phyloP scores from a whole-genome alignment of 2,113 vertebrate species.

The Mobula hypostoma region DNA sequence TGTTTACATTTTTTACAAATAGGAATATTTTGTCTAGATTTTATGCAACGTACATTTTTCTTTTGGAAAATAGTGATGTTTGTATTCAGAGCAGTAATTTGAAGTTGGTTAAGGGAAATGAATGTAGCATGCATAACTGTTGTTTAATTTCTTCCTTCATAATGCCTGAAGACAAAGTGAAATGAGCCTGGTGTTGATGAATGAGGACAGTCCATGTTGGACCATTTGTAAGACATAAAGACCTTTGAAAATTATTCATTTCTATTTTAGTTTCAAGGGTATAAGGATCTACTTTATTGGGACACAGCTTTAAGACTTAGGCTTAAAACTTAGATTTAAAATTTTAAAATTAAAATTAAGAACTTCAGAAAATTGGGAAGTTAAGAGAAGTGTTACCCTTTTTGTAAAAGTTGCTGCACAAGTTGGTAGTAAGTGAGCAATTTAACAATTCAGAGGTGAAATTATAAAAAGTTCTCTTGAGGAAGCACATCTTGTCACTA shows the following conservation, averaged over 20 bases:
- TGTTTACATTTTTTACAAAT: not conserved
- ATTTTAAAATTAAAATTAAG: too few species aligned
- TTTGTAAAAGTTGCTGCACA: not conserved
- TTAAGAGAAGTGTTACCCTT: not conserved
- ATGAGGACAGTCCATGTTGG: not conserved
- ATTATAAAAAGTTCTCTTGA: not conserved
- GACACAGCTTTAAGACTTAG: not conserved
- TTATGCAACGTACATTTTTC: not conserved
- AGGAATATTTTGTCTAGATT: slow-evolving; percentile 1
- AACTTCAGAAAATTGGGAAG: not conserved
- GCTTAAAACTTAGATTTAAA: too few species aligned
- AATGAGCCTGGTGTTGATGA: not conserved
- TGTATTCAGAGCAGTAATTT: not conserved
- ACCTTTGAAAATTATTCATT: not conserved
- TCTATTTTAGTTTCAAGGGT: not conserved
- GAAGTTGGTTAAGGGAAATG: not conserved
- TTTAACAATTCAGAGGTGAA: not conserved
- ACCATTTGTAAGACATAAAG: not conserved
- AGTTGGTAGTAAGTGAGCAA: not conserved
- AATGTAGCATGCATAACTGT: not conserved
- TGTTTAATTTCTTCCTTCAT: not conserved
- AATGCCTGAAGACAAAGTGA: not conserved
- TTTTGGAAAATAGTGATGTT: not conserved
- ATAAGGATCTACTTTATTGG: not conserved
- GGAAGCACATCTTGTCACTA: too few species aligned